Evolutionary conservation across 1,140 invertebrate genomes (phyloP).

Genomic region (Phthorimaea operculella): DNA sequence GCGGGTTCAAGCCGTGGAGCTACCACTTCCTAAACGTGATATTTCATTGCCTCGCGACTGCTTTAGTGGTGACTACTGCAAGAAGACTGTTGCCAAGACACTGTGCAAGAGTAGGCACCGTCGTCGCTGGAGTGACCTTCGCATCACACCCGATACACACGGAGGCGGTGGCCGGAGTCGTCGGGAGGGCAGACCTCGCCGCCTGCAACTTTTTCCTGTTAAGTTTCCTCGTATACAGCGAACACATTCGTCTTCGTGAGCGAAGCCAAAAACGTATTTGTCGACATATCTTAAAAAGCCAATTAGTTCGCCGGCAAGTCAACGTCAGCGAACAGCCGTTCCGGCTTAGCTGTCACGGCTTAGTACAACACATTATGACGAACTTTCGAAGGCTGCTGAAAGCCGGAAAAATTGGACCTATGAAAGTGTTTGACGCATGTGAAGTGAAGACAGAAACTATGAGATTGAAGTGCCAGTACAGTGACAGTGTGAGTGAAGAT

Average conservation of each 20-base stretch:
- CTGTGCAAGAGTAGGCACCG: slow-evolving; percentile 72
- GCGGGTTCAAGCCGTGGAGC: slow-evolving; percentile 88
- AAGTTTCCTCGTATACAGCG: slow-evolving; percentile 84
- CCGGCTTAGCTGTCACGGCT: slow-evolving; percentile 50
- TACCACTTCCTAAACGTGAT: slow-evolving; percentile 93
- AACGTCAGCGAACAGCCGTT: slow-evolving; percentile 38
- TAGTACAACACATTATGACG: slow-evolving; percentile 53
- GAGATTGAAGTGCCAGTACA: slow-evolving; percentile 54
- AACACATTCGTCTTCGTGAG: slow-evolving; percentile 72
- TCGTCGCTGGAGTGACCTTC: slow-evolving; percentile 88
- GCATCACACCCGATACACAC: slow-evolving; percentile 96
- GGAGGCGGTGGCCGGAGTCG: slow-evolving; percentile 96
- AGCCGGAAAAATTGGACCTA: slow-evolving; percentile 46
- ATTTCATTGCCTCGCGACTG: slow-evolving; percentile 84
- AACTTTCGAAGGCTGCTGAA: slow-evolving; percentile 51
- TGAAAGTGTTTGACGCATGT: slow-evolving; percentile 50
- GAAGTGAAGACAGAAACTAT: slow-evolving; percentile 38
- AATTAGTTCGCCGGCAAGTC: slow-evolving; percentile 30
- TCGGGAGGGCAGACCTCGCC: slow-evolving; percentile 93
- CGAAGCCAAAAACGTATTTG: slow-evolving; percentile 40
- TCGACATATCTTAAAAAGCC: slow-evolving; percentile 39
- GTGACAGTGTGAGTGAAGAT: slow-evolving; percentile 55
- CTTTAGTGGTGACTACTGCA: slow-evolving; percentile 80
- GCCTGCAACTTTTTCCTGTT: slow-evolving; percentile 91
- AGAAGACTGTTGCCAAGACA: slow-evolving; percentile 72